Evolutionary conservation across 2,888 invertebrate genomes (phyloP).

Genomic region (Anoplius nigerrimus): DNA sequence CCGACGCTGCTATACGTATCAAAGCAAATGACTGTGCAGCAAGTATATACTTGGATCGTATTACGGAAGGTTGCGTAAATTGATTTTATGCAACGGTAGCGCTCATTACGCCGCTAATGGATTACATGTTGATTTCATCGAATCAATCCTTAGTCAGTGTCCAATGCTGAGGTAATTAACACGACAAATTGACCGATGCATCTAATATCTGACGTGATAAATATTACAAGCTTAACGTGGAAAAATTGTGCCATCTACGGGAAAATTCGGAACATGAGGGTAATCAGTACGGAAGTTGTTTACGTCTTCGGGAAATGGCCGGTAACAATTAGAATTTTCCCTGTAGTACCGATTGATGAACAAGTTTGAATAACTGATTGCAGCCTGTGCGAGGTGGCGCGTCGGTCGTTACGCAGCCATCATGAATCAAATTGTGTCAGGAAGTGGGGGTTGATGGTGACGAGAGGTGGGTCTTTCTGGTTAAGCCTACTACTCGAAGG

Average conservation of each 20-base stretch:
- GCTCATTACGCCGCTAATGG: no score
- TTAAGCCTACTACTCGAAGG: conserved; percentile 59
- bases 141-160: no score
- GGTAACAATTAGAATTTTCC: neutral
- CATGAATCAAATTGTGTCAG: conserved; percentile 64
- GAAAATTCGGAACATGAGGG: neutral
- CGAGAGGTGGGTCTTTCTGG: conserved; percentile 61
- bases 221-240: neutral
- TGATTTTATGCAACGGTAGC: no score
- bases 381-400: conserved; percentile 50
- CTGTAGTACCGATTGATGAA: conserved; percentile 30
- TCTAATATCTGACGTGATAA: no score
- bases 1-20: no score
- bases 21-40: no score
- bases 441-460: conserved; percentile 51
- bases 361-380: conserved; percentile 13
- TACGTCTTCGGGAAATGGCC: conserved; percentile 1
- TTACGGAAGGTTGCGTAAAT: no score
- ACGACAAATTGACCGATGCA: no score
- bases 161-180: no score
- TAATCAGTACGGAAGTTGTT: neutral
- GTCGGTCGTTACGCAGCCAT: conserved; percentile 61
- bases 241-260: conserved; percentile 53
- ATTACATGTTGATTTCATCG: no score
- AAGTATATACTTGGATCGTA: no score